Base-by-base conservation (phyloP, 2,797 vertebrate genomes). In the Labroides dimidiatus region DNA sequence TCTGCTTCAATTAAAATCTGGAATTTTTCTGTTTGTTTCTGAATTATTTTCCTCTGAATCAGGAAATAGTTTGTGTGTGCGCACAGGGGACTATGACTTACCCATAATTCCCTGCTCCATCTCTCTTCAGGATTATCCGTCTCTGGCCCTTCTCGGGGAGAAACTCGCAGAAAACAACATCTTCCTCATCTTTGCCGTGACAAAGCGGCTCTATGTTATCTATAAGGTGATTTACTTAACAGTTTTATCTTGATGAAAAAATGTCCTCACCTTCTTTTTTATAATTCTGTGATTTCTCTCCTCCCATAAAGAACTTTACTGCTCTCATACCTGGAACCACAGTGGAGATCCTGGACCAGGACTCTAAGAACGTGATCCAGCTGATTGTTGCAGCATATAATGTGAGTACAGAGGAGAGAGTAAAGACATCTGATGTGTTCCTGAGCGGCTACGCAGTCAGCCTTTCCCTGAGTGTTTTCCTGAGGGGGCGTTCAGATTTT, bases 321-420 rank as follows among this genome's bases (percentile, higher is more conserved):
- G 94, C 94, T 0, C 89, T 99, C 71, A 99, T 99, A 69, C 98
- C 98, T 43, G 97, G 98, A 77, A 99, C 98, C 1, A 98, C 96
- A 0, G 98, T 99, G 30, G 98, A 99, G 85, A 98, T 99, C 92
- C 91, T 99, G 78, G 95, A 98, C 57, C 94, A 93, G 90, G 96
- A 98, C 89, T 99, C 98, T 17, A 97, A 96, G 91, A 99, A 99
- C 66, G 96, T 99, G 16, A 97, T 99, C n/a, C 97, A 99, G 54
- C 94, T 99, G 75, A 99, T 99, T 3, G 88, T 99, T 58, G 90
- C 95, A 15, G 96, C 97, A 0, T 99, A 99, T 87, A 99, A 93
- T 0, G 98, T 99, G 91, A 97, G 98, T 93, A 41, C 67, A 74
- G 45, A 1, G 7, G n/a, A n/a, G n/a, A n/a, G n/a, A n/a, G n/a